Base-by-base conservation (phyloP, 2,888 invertebrate species). In the Coelopa pilipes region DNA sequence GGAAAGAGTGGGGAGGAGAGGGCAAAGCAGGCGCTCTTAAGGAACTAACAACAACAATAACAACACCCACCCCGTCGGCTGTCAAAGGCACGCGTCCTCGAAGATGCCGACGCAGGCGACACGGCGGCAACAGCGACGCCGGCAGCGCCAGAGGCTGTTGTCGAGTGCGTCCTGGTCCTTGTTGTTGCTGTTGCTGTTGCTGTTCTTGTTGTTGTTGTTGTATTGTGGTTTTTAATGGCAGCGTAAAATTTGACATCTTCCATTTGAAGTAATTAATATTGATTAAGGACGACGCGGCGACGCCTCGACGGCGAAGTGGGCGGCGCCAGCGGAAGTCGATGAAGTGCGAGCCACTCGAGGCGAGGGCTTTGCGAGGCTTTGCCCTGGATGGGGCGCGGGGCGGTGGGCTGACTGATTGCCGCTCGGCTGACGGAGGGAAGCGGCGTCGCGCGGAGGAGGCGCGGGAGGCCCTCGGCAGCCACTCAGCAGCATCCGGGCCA, bases 211-310 rank as follows among this genome's bases (percentile, higher is more conserved):
- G 57, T 5, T 59, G 11, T 59, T 21, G 57, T 59, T 24, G 24
- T 59, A 24, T 13, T 59, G 57, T 59, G 21, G 57, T 59, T 59
- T 59, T 59, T 59, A 24, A 59, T 59, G 57, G 57, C 57, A 21
- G 57, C 57, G 10, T 21, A 59, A 59, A 59, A 21, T 21, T 13
- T 21, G 57, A 59, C 13, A 59, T 21, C 24, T 59, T 21, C 19
- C 24, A 21, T 59, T 59, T 59, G 9, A 59, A 59, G 57, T 59
- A 21, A 59, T 59, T 59, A 59, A 59, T 59, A 59, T 21, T 59
- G 57, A 59, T 59, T 59, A 21, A 19, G 19, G 57, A 59, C 34
- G 34, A 34, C 2, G 34, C 7, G 34, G 34, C n/a, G n/a, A n/a
- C n/a, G n/a, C n/a, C n/a, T n/a, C n/a, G n/a, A 7, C 34, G 34